Evolutionary conservation across 2,888 invertebrate genomes (phyloP), one percentile per base, ranked within the genome.

Genomic region (Stenurella melanura): DNA sequence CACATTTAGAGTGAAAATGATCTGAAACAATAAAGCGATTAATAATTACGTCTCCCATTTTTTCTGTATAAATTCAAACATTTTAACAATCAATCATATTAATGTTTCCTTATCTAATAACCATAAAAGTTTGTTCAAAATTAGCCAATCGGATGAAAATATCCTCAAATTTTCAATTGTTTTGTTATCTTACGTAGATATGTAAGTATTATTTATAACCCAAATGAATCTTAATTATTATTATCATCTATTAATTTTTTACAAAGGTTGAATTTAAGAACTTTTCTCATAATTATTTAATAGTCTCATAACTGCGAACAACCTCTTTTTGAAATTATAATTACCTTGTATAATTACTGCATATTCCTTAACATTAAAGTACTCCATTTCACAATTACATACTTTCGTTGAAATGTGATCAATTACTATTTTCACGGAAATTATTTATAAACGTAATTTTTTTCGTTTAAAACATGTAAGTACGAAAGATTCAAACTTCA

Each of bases 1-100:
- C 75, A 73, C 75, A 73, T 58, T 75, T 38, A 66, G 19, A 42
- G 66, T 76, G 76, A 75, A 72, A 58, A 73, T 70, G 67, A 78
- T 56, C 78, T 78, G 68, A 71, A 78, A 75, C 61, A 78, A 76
- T 30, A 61, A 30, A 30, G 21, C 12, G 61, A 15, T 30, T 34
- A 9, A 12, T 4, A n/a, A 30, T 61, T 15, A 30, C 15, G 50
- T 50, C 6, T n/a, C 6, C 50, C n/a, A n/a, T 6, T 50, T 50
- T 50, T 50, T 50, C n/a, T 0, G 6, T 17, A 50, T 50, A n/a
- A 50, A 6, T 50, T 6, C 0, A 15, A 50, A n/a, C 6, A 50
- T 50, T 50, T 11, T 42, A 12, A 42, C 9, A 12, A 15, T 42
- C 42, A 12, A 12, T 15, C 42, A 42, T 2, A 42, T 11, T 42